phyloP scores from a whole-genome alignment of 2,888 invertebrate genomes.

The Drosophila anomalata region DNA sequence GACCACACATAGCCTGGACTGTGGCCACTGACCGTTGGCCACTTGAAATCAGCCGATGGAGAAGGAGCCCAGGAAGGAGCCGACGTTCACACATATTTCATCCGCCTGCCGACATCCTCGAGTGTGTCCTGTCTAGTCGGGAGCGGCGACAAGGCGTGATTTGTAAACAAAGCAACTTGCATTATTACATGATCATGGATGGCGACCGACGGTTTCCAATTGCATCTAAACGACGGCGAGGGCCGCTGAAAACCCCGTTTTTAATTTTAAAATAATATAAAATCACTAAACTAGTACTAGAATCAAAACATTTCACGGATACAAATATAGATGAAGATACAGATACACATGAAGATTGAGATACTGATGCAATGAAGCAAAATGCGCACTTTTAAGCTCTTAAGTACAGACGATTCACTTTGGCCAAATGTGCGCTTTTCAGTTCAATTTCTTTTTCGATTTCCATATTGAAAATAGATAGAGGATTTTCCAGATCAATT shows the following conservation, averaged over 20 bases:
- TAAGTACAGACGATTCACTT: constrained; percentile 75
- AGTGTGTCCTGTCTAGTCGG: constrained; percentile 51
- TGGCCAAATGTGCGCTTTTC: constrained; percentile 72
- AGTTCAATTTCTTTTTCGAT: constrained; percentile 53
- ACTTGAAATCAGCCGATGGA: constrained; percentile 46
- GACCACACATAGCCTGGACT: constrained; percentile 20
- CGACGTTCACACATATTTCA: constrained; percentile 72
- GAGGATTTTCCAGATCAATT: constrained; percentile 41
- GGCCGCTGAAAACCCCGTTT: not conserved
- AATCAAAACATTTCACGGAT: not conserved
- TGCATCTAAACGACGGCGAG: constrained; percentile 50
- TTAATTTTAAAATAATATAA: not conserved
- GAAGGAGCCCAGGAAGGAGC: not conserved
- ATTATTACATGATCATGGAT: constrained; percentile 50
- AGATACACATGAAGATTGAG: constrained; percentile 1
- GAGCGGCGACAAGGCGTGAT: constrained; percentile 59
- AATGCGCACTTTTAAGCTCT: constrained; percentile 63
- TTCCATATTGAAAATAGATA: constrained; percentile 35
- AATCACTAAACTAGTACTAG: not conserved
- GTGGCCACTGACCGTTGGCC: constrained; percentile 40
- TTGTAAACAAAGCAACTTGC: constrained; percentile 69
- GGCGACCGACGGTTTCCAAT: constrained; percentile 55
- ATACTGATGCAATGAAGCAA: constrained; percentile 6
- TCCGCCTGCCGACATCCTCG: constrained; percentile 60
- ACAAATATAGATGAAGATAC: not conserved